A percentile compares a stretch with the other conserved stretches of the same genome.
These are phyloP conservation scores for Spodoptera exigua DNA, from an alignment of 2,888 invertebrate genomes.

Conservation along the genomic window DNA sequence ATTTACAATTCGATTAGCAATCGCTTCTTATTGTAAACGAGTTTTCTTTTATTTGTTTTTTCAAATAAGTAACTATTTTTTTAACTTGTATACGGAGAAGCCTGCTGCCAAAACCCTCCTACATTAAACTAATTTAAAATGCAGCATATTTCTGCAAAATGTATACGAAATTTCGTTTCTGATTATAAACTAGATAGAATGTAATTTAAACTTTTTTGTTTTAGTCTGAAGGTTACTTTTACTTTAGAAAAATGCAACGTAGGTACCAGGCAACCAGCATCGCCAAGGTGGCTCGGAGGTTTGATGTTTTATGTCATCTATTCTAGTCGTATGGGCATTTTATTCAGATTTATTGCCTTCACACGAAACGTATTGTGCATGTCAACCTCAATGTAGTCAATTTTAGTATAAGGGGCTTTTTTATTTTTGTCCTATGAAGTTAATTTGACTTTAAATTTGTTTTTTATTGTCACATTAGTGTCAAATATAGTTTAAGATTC, in stretches of 20 bases:
- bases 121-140: too few relatives aligned
- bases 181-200: constrained; percentile 6
- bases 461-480: too few relatives aligned
- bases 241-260: constrained; percentile 20
- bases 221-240: constrained; percentile 20
- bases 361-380: constrained; percentile 10
- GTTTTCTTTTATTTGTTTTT: too few relatives aligned
- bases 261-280: constrained; percentile 42
- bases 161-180: not conserved
- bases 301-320: constrained; percentile 11
- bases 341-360: constrained; percentile 14
- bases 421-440: too few relatives aligned
- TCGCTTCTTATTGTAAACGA: too few relatives aligned
- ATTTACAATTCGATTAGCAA: too few relatives aligned
- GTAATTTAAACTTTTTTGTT: not conserved
- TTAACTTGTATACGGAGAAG: too few relatives aligned
- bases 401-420: not conserved
- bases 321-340: constrained; percentile 25
- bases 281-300: constrained; percentile 38
- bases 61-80: too few relatives aligned
- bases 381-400: not conserved
- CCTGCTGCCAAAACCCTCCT: too few relatives aligned
- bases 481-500: too few relatives aligned
- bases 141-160: too few relatives aligned
- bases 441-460: too few relatives aligned